Evolutionary conservation across 2,888 invertebrate genomes (phyloP), one percentile per base, ranked within the genome.

Genomic region (Cheilosia pagana): DNA sequence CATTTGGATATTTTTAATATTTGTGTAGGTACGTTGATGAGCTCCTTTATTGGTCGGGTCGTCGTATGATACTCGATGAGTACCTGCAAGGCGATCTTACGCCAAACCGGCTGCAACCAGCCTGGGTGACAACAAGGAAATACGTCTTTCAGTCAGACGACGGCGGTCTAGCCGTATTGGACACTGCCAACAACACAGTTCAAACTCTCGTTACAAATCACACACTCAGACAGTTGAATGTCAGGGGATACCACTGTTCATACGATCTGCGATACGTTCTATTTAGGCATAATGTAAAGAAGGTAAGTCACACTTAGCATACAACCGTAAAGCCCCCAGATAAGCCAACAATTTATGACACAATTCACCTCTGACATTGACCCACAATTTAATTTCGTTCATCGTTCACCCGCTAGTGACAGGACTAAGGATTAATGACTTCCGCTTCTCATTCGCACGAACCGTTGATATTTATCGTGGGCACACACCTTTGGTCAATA

Each of bases 81-180:
- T 96, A 96, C 92, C 93, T 97, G 88, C 95, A 96, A 91, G 96
- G 95, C 87, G 95, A 96, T 90, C 92, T 95, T 89, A 94, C 94
- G 79, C 95, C 95, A 77, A 94, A 94, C 88, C 93, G 95, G 81
- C 93, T 97, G 89, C 95, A 96, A 87, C 95, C 96, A 82, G 94
- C 96, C 88, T 97, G 97, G 97, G 95, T 96, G 89, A 95, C 95
- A 89, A 94, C 95, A 87, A 95, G 95, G 89, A 96, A 96, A 92
- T 95, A 96, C 90, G 96, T 96, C 91, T 97, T 96, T 93, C 96
- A 96, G 92, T 95, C 95, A 63, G 96, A 97, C 93, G 96, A 96
- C 93, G 96, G 96, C 78, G 96, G 96, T 68, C 93, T 97, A 87
- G 94, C 96, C 87, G 95, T 96, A 70, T 93, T 96, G 89, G 95